Base-by-base conservation (phyloP, 2,797 vertebrate species). In the Florisuga fusca region DNA sequence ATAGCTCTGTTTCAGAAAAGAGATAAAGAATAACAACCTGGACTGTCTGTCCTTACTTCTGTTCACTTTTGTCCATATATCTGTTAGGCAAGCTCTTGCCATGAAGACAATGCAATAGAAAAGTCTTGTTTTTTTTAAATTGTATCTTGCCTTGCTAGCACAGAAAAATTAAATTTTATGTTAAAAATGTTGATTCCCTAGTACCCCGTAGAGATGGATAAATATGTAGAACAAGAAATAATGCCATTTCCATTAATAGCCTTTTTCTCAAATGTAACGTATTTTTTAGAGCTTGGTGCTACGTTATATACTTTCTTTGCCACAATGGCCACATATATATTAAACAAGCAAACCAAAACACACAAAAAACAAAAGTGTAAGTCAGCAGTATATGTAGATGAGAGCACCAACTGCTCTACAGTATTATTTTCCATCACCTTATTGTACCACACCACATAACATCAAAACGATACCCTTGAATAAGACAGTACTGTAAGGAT, bases 391-490 rank as follows among this genome's bases (percentile, higher is more conserved):
- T 45, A 31, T 33, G 29, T 34, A 69, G 46, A 75, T 61, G 45
- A 86, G 64, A 89, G 68, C 84, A 90, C 72, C 68, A 64, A 18
- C 75, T 75, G 68, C 89, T 88, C 51, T 75, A 73, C 12, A 34
- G 79, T 86, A 57, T 95, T 95, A 78, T 89, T 93, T 96, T 77
- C 69, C 80, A 86, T 84, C 95, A 72, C 67, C 76, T 94, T 90
- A 45, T 58, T 85, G 68, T 76, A 67, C 89, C 76, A 71, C 75
- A 91, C 58, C 31, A 41, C 36, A 10, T 50, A 82, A 63, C 21
- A 27, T 81, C 57, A 84, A 89, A 96, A 97, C 90, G 48, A 92
- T 87, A 87, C 50, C 57, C 82, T 92, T 82, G 80, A 89, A 80
- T 51, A 73, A 79, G 71, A 71, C 73, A 74, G 58, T 76, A 64